Percentiles rank a stretch among this genome's conserved stretches.
Evolutionary conservation across 2,888 invertebrate species (phyloP).

Genomic region (Orchesellides sinensis): DNA sequence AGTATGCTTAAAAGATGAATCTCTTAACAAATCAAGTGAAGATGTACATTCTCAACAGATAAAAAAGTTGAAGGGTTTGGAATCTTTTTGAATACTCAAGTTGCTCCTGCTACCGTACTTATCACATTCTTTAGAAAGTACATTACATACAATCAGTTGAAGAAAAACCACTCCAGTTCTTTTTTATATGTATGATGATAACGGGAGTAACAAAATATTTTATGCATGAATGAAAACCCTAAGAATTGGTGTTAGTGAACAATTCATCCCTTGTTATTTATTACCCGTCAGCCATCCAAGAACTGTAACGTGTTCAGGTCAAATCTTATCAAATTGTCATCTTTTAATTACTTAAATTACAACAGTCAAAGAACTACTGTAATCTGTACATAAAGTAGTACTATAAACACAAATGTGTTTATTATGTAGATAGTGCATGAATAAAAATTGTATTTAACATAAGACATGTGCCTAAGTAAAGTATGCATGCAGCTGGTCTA

Average conservation of each 20-base stretch:
- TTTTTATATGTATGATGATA: constrained; percentile 2
- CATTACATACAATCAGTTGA: too few species aligned
- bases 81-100: not conserved
- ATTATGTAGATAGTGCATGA: too few species aligned
- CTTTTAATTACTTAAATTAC: constrained; percentile 53
- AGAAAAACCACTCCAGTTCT: constrained; percentile 33
- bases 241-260: not conserved
- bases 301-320: constrained; percentile 16
- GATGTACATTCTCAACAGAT: not conserved
- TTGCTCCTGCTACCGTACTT: not conserved
- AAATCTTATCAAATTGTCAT: constrained; percentile 50
- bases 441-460: too few species aligned
- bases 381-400: too few species aligned
- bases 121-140: not conserved
- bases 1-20: not conserved
- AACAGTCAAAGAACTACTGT: too few species aligned
- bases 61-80: not conserved
- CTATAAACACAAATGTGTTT: too few species aligned
- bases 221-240: not conserved
- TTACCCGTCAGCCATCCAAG: constrained; percentile 13
- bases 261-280: constrained; percentile 34
- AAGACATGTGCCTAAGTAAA: too few species aligned
- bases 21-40: not conserved
- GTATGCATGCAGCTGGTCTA: too few species aligned
- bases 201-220: constrained; percentile 7